Evolutionary conservation across 2,797 vertebrate species (phyloP).

Genomic region (Sebastes jordani): DNA sequence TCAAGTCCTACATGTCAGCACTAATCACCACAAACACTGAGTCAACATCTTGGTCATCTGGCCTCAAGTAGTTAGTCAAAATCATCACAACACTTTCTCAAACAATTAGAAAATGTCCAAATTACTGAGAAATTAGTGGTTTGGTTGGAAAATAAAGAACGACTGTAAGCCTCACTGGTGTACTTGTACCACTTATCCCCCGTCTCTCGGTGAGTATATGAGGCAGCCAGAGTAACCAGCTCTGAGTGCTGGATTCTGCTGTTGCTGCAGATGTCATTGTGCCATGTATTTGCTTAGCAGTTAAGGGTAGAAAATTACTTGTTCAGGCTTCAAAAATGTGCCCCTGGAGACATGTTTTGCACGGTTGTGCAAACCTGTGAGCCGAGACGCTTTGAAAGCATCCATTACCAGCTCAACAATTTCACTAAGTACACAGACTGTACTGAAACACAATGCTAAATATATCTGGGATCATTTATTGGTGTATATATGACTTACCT

Average conservation of each 20-base stretch:
- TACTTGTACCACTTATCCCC: constrained; percentile 42
- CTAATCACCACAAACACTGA: background rate
- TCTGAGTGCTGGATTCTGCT: constrained; percentile 30
- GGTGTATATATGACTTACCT: constrained; percentile 79
- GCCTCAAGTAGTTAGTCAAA: background rate
- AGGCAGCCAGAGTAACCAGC: constrained; percentile 30
- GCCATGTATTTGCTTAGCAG: constrained; percentile 49
- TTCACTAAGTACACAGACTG: background rate
- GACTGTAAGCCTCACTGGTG: constrained; percentile 22
- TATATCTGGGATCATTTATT: accelerated
- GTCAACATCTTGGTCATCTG: background rate
- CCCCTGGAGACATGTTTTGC: background rate
- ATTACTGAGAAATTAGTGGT: background rate
- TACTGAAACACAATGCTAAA: background rate
- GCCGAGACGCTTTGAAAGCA: background rate
- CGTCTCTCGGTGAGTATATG: background rate
- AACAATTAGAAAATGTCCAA: background rate
- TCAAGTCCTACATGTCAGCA: background rate
- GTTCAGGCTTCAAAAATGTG: constrained; percentile 14
- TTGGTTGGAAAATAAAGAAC: background rate
- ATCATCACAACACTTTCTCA: background rate
- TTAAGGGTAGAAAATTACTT: constrained; percentile 36
- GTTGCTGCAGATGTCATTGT: constrained; percentile 44
- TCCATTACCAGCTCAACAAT: background rate
- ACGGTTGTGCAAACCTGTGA: constrained; percentile 4